Evolutionary conservation across 2,888 invertebrate species (phyloP), one percentile per base, ranked within the genome.

Genomic region (Heliconius aoede): DNA sequence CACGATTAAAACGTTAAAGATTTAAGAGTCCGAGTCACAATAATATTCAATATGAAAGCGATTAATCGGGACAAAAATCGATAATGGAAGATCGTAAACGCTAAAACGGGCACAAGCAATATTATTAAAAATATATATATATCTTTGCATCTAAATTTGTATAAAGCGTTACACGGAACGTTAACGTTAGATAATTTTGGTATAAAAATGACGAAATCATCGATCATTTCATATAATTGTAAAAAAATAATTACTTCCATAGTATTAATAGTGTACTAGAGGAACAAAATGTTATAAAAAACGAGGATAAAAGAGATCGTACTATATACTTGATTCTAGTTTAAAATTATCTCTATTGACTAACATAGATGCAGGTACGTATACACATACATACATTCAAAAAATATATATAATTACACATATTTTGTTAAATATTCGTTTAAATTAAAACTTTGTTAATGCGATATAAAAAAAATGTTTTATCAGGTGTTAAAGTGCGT

Each of bases 131-230:
- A 76, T 72, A 76, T 76, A 76, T 71, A 55, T 68, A 32, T 74
- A 61, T 74, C 46, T 64, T 71, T 65, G 60, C 67, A 60, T 28
- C 40, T 58, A 72, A 61, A 30, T 32, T 55, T 72, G 30, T 32
- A 68, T 75, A 75, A 75, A 75, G 77, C 77, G 65, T 77, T 62
- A 40, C 15, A 61, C 46, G 78, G 72, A 78, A 78, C 75, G 75
- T 76, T 55, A 36, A 46, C 61, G 75, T 76, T 73, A 58, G 18
- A 64, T 15, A 51, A 72, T 72, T 71, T 32, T 51, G 67, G 18
- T 75, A 67, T 68, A 77, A 74, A n/a, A 74, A 65, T 67, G 32
- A 51, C 64, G 74, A 77, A 46, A 60, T 68, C 40, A 40, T 46
- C 40, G 40, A 67, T 58, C 65, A 46, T 72, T 21, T 72, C 76